A percentile compares a stretch with the other conserved stretches of the same genome.
These are phyloP conservation scores for Acrobasis consociella DNA, from an alignment of 2,888 invertebrate species.

Conservation along the genomic window DNA sequence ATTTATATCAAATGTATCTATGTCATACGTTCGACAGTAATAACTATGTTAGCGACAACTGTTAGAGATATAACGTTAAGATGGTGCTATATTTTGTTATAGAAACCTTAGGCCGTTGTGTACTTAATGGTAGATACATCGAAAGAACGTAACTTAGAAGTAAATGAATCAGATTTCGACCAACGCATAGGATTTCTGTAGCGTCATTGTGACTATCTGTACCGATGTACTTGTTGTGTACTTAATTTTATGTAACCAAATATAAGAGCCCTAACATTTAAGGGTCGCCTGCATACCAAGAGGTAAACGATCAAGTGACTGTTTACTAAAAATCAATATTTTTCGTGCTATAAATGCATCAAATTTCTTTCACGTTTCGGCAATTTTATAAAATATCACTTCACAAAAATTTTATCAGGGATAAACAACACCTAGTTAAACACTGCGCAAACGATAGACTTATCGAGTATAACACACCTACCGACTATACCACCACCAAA, in stretches of 20 bases:
- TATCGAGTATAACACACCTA: no score
- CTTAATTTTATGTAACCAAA: background rate
- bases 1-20: constrained; percentile 62
- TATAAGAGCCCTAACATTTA: background rate
- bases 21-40: constrained; percentile 36
- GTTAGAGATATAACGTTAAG: constrained; percentile 40
- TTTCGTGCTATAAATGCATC: no score
- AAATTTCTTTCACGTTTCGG: no score
- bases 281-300: no score
- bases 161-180: constrained; percentile 29
- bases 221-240: background rate
- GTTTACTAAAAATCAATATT: no score
- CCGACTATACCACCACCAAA: no score
- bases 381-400: no score
- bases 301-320: no score
- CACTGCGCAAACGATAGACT: no score
- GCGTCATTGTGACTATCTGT: background rate
- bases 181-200: constrained; percentile 32
- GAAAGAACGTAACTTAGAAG: constrained; percentile 29
- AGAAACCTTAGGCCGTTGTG: constrained; percentile 42
- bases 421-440: no score
- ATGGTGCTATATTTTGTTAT: constrained; percentile 70
- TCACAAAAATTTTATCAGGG: no score
- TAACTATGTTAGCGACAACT: constrained; percentile 35
- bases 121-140: constrained; percentile 41